These are phyloP conservation scores for Gymnoscopelus braueri DNA, from an alignment of 2,797 vertebrate genomes.

Conservation along the genomic window DNA sequence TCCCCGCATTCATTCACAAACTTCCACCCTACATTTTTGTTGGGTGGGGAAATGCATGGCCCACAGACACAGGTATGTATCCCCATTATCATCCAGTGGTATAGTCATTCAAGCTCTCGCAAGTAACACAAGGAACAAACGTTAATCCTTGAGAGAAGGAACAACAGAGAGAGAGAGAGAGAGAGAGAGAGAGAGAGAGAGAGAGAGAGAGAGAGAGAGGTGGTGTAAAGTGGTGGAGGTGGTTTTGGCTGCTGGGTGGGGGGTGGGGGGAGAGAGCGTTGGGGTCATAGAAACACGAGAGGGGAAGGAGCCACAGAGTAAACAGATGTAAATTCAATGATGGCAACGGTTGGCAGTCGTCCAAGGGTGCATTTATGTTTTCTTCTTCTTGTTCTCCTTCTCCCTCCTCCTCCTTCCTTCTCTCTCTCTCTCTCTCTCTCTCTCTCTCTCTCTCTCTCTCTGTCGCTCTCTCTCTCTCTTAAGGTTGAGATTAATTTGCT, in stretches of 20 bases:
- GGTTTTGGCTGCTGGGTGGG: neutral
- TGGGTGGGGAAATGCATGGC: too few relatives aligned
- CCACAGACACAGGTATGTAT: too few relatives aligned
- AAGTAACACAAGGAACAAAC: constrained; percentile 56
- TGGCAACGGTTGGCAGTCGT: constrained; percentile 72
- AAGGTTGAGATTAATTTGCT: constrained; percentile 75
- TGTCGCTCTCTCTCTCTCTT: constrained; percentile 47
- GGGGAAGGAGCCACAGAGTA: constrained; percentile 74
- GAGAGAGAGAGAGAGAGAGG: constrained; percentile 72
- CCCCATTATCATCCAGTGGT: too few relatives aligned
- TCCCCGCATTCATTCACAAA: too few relatives aligned
- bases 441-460: constrained; percentile 40
- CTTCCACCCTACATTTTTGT: too few relatives aligned
- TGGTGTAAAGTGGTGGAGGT: constrained; percentile 64
- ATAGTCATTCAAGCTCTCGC: constrained; percentile 50
- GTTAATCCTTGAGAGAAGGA: constrained; percentile 66
- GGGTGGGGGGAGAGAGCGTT: constrained; percentile 54
- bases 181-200: constrained; percentile 36
- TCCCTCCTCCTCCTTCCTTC: constrained; percentile 2
- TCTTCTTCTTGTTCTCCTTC: neutral
- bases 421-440: constrained; percentile 19
- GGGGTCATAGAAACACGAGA: constrained; percentile 72
- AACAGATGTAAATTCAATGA: constrained; percentile 83
- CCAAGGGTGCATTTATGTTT: constrained; percentile 67
- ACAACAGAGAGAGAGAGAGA: neutral